Conservation (phyloP, 2,113 vertebrate genomes). For the Vulpes ferrilata region DNA sequence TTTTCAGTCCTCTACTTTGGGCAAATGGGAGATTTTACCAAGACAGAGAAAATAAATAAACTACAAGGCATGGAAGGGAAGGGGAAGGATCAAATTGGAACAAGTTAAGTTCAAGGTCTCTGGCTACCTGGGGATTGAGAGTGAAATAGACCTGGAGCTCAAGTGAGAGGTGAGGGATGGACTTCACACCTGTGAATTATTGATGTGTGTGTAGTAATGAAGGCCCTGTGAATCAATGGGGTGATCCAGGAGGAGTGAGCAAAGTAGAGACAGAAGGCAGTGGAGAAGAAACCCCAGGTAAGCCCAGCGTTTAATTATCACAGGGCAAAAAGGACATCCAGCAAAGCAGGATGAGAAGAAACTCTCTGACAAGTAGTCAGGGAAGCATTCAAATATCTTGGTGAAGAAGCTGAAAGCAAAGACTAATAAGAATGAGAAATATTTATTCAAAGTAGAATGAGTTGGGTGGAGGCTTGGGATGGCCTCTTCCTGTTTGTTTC, state of each 20-base stretch:
- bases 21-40: slow-evolving; percentile 56
- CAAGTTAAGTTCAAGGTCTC: background rate
- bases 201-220: background rate
- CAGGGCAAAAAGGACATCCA: background rate
- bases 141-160: background rate
- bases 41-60: background rate
- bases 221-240: background rate
- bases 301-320: background rate
- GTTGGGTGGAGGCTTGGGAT: background rate
- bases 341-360: background rate
- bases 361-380: rapidly evolving
- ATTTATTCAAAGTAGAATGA: background rate
- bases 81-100: background rate
- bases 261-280: background rate
- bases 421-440: background rate
- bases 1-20: slow-evolving; percentile 57
- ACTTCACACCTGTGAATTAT: background rate
- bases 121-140: background rate
- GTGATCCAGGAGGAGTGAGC: background rate
- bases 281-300: background rate
- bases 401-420: background rate
- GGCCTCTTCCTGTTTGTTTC: background rate
- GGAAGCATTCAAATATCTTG: background rate
- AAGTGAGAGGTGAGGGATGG: background rate
- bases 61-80: background rate